phyloP scores from a whole-genome alignment of 2,113 vertebrate species.

The Spizaetus ornatus region DNA sequence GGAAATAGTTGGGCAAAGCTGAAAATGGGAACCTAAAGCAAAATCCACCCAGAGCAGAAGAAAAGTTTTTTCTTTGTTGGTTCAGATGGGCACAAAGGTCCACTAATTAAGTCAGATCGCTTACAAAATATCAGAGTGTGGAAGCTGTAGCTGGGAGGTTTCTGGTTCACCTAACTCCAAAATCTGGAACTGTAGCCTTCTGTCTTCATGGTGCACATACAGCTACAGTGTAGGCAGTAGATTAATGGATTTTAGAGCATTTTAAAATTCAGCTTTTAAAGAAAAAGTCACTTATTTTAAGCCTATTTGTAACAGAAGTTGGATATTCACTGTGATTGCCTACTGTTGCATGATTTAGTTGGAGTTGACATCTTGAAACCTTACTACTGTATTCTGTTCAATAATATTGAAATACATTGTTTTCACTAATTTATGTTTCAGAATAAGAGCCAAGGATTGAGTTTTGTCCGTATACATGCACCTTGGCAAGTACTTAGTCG shows the following conservation, averaged over 20 bases:
- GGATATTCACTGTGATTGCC: not conserved
- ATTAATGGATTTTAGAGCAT: not conserved
- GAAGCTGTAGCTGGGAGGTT: not conserved
- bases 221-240: not conserved
- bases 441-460: conserved; percentile 79
- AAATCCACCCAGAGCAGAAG: not conserved
- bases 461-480: conserved; percentile 90
- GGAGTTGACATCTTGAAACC: not conserved
- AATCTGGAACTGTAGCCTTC: not conserved
- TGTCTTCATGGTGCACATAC: not conserved
- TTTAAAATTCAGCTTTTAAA: not conserved
- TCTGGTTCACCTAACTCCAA: not conserved
- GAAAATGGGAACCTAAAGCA: not conserved
- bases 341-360: not conserved
- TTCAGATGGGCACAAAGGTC: not conserved
- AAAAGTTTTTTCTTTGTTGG: not conserved
- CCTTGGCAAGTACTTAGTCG: conserved; percentile 94
- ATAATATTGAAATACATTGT: not conserved
- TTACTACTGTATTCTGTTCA: not conserved
- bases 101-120: not conserved
- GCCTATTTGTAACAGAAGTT: not conserved
- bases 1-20: not conserved
- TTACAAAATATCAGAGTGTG: not conserved
- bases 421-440: conserved; percentile 58
- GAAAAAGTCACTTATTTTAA: not conserved